These are phyloP conservation scores for Brevipalpus yothersi DNA, from an alignment of 1,140 invertebrate genomes.

Conservation along the genomic window DNA sequence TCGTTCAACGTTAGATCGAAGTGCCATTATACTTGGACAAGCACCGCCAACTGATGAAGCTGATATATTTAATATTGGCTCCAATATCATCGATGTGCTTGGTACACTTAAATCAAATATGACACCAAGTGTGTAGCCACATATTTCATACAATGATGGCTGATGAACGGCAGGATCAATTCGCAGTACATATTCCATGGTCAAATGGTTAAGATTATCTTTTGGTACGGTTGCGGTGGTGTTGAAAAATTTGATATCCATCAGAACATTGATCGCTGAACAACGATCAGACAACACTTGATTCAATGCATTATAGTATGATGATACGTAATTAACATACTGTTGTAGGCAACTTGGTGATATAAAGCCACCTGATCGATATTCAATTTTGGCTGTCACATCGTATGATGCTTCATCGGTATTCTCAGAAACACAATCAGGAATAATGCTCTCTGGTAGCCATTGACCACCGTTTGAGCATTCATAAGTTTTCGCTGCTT, in stretches of 20 bases:
- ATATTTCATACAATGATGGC: conserved; percentile 71
- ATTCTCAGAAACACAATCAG: conserved; percentile 78
- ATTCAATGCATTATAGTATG: conserved; percentile 55
- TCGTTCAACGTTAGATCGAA: conserved; percentile 52
- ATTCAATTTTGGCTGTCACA: conserved; percentile 59
- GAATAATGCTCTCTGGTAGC: conserved; percentile 58
- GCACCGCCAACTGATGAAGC: conserved; percentile 48
- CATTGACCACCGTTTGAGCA: conserved; percentile 46
- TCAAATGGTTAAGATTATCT: conserved; percentile 12
- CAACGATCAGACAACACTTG: conserved; percentile 61
- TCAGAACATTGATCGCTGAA: conserved; percentile 76
- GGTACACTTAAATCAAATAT: conserved; percentile 84
- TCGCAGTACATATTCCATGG: conserved; percentile 47
- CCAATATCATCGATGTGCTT: conserved; percentile 67
- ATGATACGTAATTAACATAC: conserved; percentile 55
- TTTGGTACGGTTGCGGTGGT: conserved; percentile 31
- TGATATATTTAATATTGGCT: conserved; percentile 61
- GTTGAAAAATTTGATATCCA: conserved; percentile 70
- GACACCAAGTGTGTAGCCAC: conserved; percentile 68
- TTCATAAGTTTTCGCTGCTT: conserved; percentile 54
- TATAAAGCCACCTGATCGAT: conserved; percentile 65
- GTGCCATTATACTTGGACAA: conserved; percentile 59
- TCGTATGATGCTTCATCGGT: conserved; percentile 81
- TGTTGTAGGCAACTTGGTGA: conserved; percentile 51
- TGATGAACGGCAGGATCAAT: conserved; percentile 61